Evolutionary conservation across 2,797 vertebrate species (phyloP).

Genomic region (Danio kyathit): DNA sequence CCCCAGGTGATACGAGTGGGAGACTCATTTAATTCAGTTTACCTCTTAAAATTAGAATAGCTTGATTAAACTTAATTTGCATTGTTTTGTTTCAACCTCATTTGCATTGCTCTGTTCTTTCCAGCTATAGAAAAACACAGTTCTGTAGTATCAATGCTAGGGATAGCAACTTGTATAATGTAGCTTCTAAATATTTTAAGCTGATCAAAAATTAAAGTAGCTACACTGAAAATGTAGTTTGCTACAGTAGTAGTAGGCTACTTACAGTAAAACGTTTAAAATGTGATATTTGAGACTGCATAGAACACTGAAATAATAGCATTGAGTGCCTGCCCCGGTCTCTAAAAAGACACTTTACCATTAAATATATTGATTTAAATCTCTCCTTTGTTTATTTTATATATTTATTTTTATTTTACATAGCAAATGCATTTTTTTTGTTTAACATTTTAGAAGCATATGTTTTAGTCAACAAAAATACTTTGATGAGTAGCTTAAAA

Average conservation of each 20-base stretch:
- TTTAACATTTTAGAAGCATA: not conserved
- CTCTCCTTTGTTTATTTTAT: not conserved
- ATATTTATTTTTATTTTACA: not conserved
- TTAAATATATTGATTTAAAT: not conserved
- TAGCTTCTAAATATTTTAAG: not conserved
- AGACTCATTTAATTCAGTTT: constrained; percentile 1
- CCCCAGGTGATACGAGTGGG: not conserved
- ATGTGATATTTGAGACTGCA: not conserved
- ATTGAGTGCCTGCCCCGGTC: not conserved
- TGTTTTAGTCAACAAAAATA: not conserved
- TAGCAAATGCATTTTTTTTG: not conserved
- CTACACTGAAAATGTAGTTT: not conserved
- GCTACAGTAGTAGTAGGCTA: not conserved
- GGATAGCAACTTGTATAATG: not conserved
- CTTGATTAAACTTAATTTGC: not conserved
- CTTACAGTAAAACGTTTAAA: not conserved
- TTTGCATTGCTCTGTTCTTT: not conserved
- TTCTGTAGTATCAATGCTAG: constrained; percentile 25
- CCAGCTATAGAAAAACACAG: constrained; percentile 62
- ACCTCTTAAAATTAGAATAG: not conserved
- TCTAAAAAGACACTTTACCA: not conserved
- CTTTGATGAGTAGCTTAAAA: not conserved
- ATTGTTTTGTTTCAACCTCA: not conserved
- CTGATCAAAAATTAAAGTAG: not conserved
- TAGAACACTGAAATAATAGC: not conserved